Percentiles rank a stretch among this genome's conserved stretches.
phyloP scores from a whole-genome alignment of 2,888 invertebrate species.

The Theristus sp. region DNA sequence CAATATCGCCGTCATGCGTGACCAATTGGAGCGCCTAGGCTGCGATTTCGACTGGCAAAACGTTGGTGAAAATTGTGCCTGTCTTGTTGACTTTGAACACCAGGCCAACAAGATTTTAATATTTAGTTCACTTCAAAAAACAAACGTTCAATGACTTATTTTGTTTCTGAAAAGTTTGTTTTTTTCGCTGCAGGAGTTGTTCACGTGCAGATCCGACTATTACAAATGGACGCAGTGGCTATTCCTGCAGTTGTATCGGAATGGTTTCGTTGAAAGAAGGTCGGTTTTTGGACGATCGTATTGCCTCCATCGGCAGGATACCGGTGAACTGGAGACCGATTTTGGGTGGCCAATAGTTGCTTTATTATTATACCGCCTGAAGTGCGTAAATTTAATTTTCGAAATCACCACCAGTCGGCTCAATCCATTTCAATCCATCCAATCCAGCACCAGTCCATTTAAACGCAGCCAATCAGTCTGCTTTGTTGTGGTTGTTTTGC shows the following conservation, averaged over 20 bases:
- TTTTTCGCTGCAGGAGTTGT: constrained; percentile 42
- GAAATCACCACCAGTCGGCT: no score
- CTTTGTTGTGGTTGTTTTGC: no score
- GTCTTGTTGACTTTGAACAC: background rate
- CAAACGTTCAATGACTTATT: no score
- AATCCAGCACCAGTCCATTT: no score
- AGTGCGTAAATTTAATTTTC: background rate
- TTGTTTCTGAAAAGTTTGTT: no score
- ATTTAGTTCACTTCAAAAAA: background rate
- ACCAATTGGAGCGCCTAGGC: constrained; percentile 52
- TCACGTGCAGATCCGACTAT: constrained; percentile 68
- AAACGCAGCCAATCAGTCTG: no score
- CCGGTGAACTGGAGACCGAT: no score
- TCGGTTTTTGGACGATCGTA: no score
- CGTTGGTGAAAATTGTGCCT: constrained; percentile 23
- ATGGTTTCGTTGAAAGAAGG: constrained; percentile 52
- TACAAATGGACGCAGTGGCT: constrained; percentile 87
- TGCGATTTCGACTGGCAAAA: constrained; percentile 81
- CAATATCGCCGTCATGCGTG: constrained; percentile 65
- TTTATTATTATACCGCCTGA: no score
- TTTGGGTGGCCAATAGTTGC: no score
- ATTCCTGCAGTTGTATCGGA: constrained; percentile 66
- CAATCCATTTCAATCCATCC: no score
- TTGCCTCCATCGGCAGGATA: no score
- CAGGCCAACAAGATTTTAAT: background rate